Base-by-base conservation (phyloP, 2,113 vertebrate species). In the Mastomys natalensis region DNA sequence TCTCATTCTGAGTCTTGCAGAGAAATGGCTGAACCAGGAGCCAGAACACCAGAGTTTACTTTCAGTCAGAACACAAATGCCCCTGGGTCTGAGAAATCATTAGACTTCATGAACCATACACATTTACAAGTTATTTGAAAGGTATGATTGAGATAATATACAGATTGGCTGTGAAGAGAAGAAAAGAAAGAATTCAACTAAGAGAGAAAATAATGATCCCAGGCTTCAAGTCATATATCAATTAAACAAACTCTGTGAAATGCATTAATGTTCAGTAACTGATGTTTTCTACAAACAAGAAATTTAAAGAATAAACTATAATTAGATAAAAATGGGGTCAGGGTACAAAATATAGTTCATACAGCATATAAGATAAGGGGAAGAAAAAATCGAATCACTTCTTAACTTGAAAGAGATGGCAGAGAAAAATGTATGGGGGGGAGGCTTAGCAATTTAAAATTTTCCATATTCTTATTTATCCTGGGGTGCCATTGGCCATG, bases 401-500 rank as follows among this genome's bases (percentile, higher is more conserved):
- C 88, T 51, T 95, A 90, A 86, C 58, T 82, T 93, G 91, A 78
- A 76, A 96, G 77, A 90, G n/a, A 95, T 81, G n/a, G 7, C 58
- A 93, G 15, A 24, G 89, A 90, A 81, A 95, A 60, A 72, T 70
- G 95, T 26, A 68, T 26, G 66, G 68, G 26, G 19, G 19, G 3
- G 22, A 22, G n/a, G n/a, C n/a, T 40, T 48, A 95, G 87, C 53
- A 76, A 95, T 95, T 78, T 92, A 93, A 89, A 95, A 87, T 94
- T 93, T 91, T 31, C 16, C 90, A 17, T 89, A 74, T 87, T 88
- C 72, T 95, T 96, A 77, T 95, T 97, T 96, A 90, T 96, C 68
- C 51, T 55, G 37, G 62, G n/a, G 34, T 94, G 26, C 53, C 90
- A 95, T 74, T 89, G 90, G 48, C 91, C 60, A 74, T 96, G 60